Evolutionary conservation across 2,113 vertebrate species (phyloP).

Genomic region (Cheirogaleus medius): DNA sequence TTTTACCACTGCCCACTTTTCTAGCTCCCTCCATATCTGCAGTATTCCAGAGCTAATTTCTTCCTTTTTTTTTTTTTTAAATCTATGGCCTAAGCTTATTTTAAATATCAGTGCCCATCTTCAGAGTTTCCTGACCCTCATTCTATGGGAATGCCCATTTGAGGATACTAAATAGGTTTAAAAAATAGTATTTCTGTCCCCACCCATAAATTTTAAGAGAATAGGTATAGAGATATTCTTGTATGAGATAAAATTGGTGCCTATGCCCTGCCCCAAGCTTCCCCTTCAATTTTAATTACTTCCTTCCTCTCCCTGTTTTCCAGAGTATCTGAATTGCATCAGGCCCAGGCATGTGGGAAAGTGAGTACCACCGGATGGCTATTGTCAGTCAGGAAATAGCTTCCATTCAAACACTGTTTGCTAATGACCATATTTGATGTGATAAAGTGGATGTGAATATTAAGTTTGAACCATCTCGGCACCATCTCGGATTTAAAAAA

Average conservation of each 20-base stretch:
- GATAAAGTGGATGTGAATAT: slow-evolving; percentile 76
- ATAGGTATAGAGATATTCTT: slow-evolving; percentile 55
- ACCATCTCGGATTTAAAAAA: slow-evolving; percentile 58
- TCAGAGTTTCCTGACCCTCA: slow-evolving; percentile 56
- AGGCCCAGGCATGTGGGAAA: slow-evolving; percentile 39
- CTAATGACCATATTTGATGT: slow-evolving; percentile 78
- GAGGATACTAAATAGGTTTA: slow-evolving; percentile 35
- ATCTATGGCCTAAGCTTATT: slow-evolving; percentile 31
- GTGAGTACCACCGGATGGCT: slow-evolving; percentile 62
- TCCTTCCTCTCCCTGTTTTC: slow-evolving; percentile 69
- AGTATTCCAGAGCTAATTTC: not conserved
- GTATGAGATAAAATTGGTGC: slow-evolving; percentile 57
- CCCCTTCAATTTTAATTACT: slow-evolving; percentile 58
- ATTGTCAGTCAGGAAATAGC: slow-evolving; percentile 72
- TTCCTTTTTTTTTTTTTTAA: slow-evolving; percentile 49
- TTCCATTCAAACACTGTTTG: slow-evolving; percentile 65
- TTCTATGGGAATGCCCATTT: slow-evolving; percentile 11
- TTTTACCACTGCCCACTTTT: not conserved
- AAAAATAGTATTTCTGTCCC: slow-evolving; percentile 66
- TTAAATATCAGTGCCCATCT: slow-evolving; percentile 45
- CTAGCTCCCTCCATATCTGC: not conserved
- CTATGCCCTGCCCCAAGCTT: slow-evolving; percentile 44
- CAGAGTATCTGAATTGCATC: slow-evolving; percentile 53
- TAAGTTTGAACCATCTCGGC: slow-evolving; percentile 66
- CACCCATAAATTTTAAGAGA: slow-evolving; percentile 56